Base-by-base conservation (phyloP, 2,113 vertebrate genomes). In the Mobula birostris region DNA sequence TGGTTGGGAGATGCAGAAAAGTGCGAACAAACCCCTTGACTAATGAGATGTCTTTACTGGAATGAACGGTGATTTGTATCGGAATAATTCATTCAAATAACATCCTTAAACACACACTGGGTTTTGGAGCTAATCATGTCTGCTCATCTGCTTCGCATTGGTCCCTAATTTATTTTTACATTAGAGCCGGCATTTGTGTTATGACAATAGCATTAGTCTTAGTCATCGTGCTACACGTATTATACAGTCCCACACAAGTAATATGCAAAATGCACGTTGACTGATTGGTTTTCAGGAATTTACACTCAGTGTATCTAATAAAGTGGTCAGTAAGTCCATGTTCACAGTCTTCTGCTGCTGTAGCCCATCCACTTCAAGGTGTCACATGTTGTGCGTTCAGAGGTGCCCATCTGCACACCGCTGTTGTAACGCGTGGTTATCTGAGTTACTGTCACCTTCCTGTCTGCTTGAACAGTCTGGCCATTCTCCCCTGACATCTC, bases 21-120 rank as follows among this genome's bases (percentile, higher is more conserved):
- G 68, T 74, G 70, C 91, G 74, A 93, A 93, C 40, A 93, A 92
- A 76, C 91, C 91, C 36, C 40, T 76, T 93, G 91, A 93, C 91
- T 93, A 76, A 93, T 93, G 91, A 93, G 36, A 93, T 93, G 91
- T 48, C 91, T 93, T 74, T 56, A 93, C 72, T 93, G 91, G 91
- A 74, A 76, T 74, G 91, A 93, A 29, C 21, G 91, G 91, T 93
- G 91, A 93, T 93, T 93, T 93, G 91, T 93, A 93, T 93, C 91
- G 61, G 91, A 48, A 76, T 93, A 70, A 93, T 93, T 93, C 68
- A 93, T 93, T 93, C 70, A 56, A 93, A 56, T 74, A 70, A 24
- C 91, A 76, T 93, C 91, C 91, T 93, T 93, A 93, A 93, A 74
- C 68, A 93, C 91, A 93, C 68, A 93, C 91, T 76, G 91, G 40